phyloP scores from a whole-genome alignment of 2,888 invertebrate species.

The Ornithoptera priamus region DNA sequence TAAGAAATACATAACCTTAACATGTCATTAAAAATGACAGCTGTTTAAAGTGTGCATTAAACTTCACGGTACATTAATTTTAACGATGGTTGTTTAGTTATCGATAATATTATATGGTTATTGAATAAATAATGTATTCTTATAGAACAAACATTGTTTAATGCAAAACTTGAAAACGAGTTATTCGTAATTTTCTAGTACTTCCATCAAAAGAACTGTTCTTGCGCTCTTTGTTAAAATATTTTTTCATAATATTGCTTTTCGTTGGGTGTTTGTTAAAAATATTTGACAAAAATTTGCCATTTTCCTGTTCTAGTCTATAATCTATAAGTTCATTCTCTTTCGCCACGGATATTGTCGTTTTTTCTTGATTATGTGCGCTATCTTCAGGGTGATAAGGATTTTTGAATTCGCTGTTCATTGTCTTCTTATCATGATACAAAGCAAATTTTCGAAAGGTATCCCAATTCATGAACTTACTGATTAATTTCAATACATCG shows the following conservation, averaged over 20 bases:
- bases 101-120: no score
- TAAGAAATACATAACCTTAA: no score
- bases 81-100: no score
- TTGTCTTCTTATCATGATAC: slow-evolving; percentile 7
- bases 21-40: no score
- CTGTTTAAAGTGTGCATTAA: no score
- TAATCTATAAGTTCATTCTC: slow-evolving; percentile 17
- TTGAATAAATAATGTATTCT: no score
- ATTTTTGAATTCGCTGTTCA: slow-evolving; percentile 39
- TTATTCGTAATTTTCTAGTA: neutral
- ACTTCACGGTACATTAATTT: no score
- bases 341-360: slow-evolving; percentile 9
- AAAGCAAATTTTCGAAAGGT: slow-evolving; percentile 18
- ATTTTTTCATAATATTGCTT: neutral
- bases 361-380: slow-evolving; percentile 28
- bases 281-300: slow-evolving; percentile 16
- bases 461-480: slow-evolving; percentile 26
- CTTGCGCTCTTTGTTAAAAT: neutral
- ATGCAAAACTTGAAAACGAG: neutral
- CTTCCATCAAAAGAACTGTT: neutral
- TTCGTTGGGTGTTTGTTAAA: slow-evolving; percentile 4
- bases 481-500: slow-evolving; percentile 33
- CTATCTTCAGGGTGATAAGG: slow-evolving; percentile 59
- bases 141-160: neutral
- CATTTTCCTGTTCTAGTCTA: slow-evolving; percentile 28